phyloP scores from a whole-genome alignment of 2,113 vertebrate genomes.

The Cepphus grylle region DNA sequence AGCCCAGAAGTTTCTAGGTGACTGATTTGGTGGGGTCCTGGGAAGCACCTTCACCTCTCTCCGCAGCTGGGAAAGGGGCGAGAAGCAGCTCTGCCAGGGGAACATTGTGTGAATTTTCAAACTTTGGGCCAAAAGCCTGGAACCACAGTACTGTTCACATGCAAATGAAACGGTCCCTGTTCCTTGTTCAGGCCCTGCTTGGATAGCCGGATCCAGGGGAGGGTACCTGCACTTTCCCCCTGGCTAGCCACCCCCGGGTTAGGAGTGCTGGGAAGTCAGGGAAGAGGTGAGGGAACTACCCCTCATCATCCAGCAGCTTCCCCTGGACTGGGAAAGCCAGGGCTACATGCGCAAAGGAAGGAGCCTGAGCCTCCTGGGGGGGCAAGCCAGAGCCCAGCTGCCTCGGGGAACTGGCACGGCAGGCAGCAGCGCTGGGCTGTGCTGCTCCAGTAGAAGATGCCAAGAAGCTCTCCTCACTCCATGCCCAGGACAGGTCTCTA shows the following conservation, averaged over 20 bases:
- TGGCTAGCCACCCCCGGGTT: neutral
- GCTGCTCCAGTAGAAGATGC: neutral
- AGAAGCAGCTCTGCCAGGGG: neutral
- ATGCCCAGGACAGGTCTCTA: neutral
- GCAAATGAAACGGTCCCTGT: neutral
- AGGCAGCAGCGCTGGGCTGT: neutral
- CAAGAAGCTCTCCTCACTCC: neutral
- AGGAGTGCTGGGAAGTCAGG: neutral
- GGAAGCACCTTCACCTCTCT: neutral
- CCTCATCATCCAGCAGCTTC: neutral
- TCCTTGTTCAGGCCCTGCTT: neutral
- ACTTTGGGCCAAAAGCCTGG: neutral
- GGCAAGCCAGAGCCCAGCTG: neutral
- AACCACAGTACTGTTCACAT: neutral
- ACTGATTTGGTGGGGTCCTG: neutral
- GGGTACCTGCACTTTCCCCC: neutral
- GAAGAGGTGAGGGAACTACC: neutral
- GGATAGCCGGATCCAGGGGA: rapidly evolving
- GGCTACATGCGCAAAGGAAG: neutral
- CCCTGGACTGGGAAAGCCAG: neutral
- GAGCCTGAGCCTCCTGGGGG: neutral
- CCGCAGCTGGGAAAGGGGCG: neutral
- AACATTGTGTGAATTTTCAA: neutral
- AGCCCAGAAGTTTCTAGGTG: neutral
- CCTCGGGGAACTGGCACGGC: neutral